Evolutionary conservation across 2,888 invertebrate genomes (phyloP).

Genomic region (Trissoscelio sp.): DNA sequence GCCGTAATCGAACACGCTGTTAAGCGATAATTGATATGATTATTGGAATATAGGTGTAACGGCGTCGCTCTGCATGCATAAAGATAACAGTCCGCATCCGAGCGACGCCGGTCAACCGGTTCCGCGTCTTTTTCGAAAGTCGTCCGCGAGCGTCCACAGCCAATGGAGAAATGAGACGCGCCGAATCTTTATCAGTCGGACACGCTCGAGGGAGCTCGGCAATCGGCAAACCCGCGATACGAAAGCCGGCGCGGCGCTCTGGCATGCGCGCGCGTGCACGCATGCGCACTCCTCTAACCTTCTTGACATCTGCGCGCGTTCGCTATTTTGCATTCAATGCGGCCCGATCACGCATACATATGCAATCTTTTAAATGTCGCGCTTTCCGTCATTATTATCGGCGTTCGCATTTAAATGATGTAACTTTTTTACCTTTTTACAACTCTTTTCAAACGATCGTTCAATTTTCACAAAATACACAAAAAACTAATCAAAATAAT

Average conservation of each 20-base stretch:
- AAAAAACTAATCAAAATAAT: too few relatives aligned
- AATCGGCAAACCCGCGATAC: not conserved
- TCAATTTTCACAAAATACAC: too few relatives aligned
- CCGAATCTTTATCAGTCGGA: not conserved
- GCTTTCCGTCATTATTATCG: not conserved
- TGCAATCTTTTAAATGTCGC: slow-evolving; percentile 2
- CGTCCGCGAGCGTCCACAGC: not conserved
- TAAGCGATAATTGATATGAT: slow-evolving; percentile 9
- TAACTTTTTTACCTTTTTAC: not conserved
- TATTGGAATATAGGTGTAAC: slow-evolving; percentile 8
- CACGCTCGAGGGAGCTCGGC: too few relatives aligned
- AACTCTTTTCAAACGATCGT: not conserved
- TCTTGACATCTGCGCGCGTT: slow-evolving; percentile 6
- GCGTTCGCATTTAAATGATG: not conserved
- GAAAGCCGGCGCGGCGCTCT: not conserved
- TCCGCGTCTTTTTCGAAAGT: slow-evolving; percentile 8
- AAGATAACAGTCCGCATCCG: not conserved
- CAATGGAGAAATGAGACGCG: not conserved
- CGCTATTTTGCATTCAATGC: slow-evolving; percentile 15
- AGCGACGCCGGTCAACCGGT: slow-evolving; percentile 2
- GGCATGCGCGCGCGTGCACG: not conserved
- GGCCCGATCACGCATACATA: not conserved
- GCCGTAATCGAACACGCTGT: not conserved
- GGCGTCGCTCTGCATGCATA: not conserved
- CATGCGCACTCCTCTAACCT: slow-evolving; percentile 6